Conservation (phyloP, 2,113 vertebrate species). For the Brachypteracias leptosomus region DNA sequence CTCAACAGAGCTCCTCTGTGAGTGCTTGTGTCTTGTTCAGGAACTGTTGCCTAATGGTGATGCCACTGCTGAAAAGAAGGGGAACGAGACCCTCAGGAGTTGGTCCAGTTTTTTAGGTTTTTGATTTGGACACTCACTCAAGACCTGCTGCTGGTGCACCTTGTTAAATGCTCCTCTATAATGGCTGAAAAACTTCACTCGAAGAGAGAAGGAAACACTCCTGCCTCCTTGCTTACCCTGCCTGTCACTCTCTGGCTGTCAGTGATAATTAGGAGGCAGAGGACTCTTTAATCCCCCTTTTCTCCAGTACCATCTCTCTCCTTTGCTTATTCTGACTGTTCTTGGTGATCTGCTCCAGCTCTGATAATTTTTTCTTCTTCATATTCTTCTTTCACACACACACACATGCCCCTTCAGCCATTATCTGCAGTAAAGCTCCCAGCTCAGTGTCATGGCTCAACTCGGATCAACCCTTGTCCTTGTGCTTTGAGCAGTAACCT, state of each 20-base stretch:
- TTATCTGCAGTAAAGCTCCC: background rate
- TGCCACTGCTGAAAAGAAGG: background rate
- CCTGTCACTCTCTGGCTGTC: background rate
- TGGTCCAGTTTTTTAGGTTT: background rate
- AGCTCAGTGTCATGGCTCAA: background rate
- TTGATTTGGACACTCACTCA: background rate
- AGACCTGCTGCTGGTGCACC: background rate
- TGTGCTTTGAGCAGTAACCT: background rate
- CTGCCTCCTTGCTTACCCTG: background rate
- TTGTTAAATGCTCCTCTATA: accelerated
- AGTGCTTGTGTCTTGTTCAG: background rate
- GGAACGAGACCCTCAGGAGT: background rate
- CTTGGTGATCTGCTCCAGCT: background rate
- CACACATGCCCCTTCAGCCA: background rate
- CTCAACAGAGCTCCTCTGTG: background rate
- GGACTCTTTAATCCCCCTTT: background rate
- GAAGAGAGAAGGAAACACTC: background rate
- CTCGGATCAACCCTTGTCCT: background rate
- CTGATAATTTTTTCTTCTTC: background rate
- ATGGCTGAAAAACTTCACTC: background rate
- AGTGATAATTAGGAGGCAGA: background rate
- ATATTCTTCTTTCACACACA: background rate
- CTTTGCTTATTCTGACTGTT: background rate
- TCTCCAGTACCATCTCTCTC: background rate
- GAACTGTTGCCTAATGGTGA: background rate